Base-by-base conservation (phyloP, 2,113 vertebrate genomes). In the Myocastor coypus region DNA sequence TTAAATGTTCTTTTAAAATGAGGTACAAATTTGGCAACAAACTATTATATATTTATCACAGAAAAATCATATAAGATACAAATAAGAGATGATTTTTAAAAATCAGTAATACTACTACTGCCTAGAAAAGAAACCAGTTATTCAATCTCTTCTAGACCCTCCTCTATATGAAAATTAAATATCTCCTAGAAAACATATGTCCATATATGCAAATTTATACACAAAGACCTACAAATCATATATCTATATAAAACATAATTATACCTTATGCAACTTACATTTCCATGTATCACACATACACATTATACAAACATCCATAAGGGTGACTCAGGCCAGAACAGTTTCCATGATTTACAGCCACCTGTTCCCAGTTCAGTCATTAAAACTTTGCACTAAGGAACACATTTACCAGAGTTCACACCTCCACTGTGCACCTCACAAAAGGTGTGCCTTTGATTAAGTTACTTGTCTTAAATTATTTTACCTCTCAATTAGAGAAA, bases 121-220 rank as follows among this genome's bases (percentile, higher is more conserved):
- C 11, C 7, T 7, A 59, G 26, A 93, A 93, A 68, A 78, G 42
- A 22, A 84, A 32, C 20, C 30, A 83, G 30, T 91, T 80, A 66
- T 88, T 85, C 64, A 83, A 94, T 75, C 34, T 24, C 40, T 86
- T 78, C 20, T n/a, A 87, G 64, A 77, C 4, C 2, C 22, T 88
- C 30, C 34, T 94, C 57, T 92, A 78, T 22, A 61, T 64, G 50
- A 14, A 95, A 82, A 84, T 87, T 81, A 95, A 90, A 77, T 84
- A 78, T 84, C 59, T 78, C 63, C 32, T 37, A 32, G 24, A 83
- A 82, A 94, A 89, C 90, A 2, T 73, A 50, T 55, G 4, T 61
- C 1, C 85, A 63, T 14, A 91, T 59, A 17, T 89, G 17, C 24
- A 75, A 68, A 92, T 93, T n/a, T 34, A 85, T 77, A 75, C 32